Percentiles rank a stretch among this genome's conserved stretches.
phyloP scores from a whole-genome alignment of 2,113 vertebrate species.

The Zosterops lateralis region DNA sequence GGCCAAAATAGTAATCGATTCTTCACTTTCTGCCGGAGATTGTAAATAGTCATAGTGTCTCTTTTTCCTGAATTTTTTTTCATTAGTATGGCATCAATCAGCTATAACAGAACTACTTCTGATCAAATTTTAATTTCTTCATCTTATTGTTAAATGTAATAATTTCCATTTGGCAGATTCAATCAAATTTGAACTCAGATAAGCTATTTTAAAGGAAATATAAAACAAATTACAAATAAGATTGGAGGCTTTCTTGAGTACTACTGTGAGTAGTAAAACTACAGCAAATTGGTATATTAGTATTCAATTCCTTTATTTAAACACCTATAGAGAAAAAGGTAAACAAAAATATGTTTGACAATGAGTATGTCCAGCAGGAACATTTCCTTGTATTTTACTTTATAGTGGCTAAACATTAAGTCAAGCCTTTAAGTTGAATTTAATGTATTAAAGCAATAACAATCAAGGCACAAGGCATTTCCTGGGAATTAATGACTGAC shows the following conservation, averaged over 20 bases:
- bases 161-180: neutral
- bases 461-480: conserved; percentile 62
- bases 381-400: conserved; percentile 64
- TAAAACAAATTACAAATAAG: neutral
- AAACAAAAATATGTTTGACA: conserved; percentile 62
- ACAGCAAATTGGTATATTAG: conserved; percentile 24
- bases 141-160: neutral
- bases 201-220: conserved; percentile 7
- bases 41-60: neutral
- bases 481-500: conserved; percentile 73
- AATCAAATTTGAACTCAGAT: neutral
- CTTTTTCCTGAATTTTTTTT: neutral
- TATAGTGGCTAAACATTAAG: conserved; percentile 69
- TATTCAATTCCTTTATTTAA: conserved; percentile 8
- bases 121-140: neutral
- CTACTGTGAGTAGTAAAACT: neutral
- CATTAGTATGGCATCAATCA: neutral
- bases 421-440: conserved; percentile 72
- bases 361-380: conserved; percentile 44
- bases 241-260: neutral
- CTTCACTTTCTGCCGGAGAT: neutral
- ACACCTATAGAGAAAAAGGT: conserved; percentile 47
- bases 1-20: conserved; percentile 19
- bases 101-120: neutral
- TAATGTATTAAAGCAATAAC: conserved; percentile 73